Evolutionary conservation across 2,888 invertebrate species (phyloP), one percentile per base, ranked within the genome.

Genomic region (Drosophila birchii): DNA sequence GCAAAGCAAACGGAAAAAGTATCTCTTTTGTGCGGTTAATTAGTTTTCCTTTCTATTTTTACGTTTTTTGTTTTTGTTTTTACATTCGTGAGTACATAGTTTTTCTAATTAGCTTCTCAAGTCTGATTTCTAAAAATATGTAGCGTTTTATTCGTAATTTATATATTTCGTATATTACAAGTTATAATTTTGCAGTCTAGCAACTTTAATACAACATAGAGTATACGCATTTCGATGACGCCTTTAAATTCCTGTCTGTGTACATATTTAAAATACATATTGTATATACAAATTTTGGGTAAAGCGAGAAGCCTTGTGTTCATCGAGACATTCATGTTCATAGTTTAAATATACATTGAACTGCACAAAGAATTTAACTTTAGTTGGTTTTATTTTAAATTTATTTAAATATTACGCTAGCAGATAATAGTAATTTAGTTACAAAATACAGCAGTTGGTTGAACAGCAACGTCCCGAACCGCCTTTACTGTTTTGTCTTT

Each of bases 391-490:
- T 38, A 29, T 49, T 34, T 43, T 60, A 45, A 63, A 63, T 75
- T 77, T 56, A 57, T 62, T 79, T 64, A 61, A 70, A 45, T 57
- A 61, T 64, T 70, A 59, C 49, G 47, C 64, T 62, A 60, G 39
- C 61, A 55, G 41, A 43, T 56, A 67, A 78, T 81, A 51, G 51
- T 51, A 78, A 84, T 76, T 87, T 91, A 91, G 92, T 96, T 97
- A 97, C 96, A 97, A 95, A 95, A 97, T 97, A 95, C 96, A 96
- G 94, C 97, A 97, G 86, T 97, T 96, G 90, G 97, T 95, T 91
- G 97, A 97, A 95, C 97, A 98, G 95, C 97, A 97, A 95, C 97
- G 97, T 94, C 97, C 97, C 91, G 97, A 97, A 86, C 97, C 97
- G 84, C 97, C 97, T 96, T 98, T 98, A 94, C 97, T 97, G 94